phyloP scores from a whole-genome alignment of 2,888 invertebrate species.

The Parnassius orleans region DNA sequence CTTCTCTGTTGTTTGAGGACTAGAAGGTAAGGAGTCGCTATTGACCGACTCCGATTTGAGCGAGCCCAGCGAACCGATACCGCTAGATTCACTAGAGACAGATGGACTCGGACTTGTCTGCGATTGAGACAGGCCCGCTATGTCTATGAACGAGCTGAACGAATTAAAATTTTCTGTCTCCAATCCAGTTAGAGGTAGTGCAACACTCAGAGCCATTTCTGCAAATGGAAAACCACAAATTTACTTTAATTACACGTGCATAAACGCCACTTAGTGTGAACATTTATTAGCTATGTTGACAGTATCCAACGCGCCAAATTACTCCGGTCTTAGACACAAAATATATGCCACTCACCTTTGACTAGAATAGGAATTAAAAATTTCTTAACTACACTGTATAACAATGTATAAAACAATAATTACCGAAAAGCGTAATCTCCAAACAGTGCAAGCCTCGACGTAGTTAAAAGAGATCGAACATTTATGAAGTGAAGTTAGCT shows the following conservation, averaged over 20 bases:
- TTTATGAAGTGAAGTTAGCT: conserved; percentile 73
- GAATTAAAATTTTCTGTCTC: conserved; percentile 78
- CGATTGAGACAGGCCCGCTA: conserved; percentile 73
- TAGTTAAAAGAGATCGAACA: conserved; percentile 77
- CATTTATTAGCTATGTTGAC: conserved; percentile 70
- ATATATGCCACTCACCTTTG: conserved; percentile 45
- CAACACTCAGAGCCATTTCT: conserved; percentile 83
- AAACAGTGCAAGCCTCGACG: conserved; percentile 75
- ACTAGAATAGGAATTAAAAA: conserved; percentile 40
- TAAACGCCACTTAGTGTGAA: conserved; percentile 60
- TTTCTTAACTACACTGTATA: conserved; percentile 42
- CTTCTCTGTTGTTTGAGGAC: conserved; percentile 79
- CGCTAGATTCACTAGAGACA: conserved; percentile 83
- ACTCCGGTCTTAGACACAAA: conserved; percentile 48
- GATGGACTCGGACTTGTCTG: conserved; percentile 80
- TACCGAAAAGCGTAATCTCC: conserved; percentile 76
- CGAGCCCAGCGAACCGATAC: conserved; percentile 80
- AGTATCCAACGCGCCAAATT: conserved; percentile 75
- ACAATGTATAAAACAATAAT: conserved; percentile 62
- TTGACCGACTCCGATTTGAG: conserved; percentile 76
- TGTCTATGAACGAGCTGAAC: conserved; percentile 73
- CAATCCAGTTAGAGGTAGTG: conserved; percentile 80
- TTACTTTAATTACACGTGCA: conserved; percentile 73
- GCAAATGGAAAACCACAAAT: conserved; percentile 60
- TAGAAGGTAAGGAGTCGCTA: conserved; percentile 74